A percentile compares a stretch with the other conserved stretches of the same genome.
These are phyloP conservation scores for Drosophila macrospina DNA, from an alignment of 2,888 invertebrate species.

Conservation along the genomic window DNA sequence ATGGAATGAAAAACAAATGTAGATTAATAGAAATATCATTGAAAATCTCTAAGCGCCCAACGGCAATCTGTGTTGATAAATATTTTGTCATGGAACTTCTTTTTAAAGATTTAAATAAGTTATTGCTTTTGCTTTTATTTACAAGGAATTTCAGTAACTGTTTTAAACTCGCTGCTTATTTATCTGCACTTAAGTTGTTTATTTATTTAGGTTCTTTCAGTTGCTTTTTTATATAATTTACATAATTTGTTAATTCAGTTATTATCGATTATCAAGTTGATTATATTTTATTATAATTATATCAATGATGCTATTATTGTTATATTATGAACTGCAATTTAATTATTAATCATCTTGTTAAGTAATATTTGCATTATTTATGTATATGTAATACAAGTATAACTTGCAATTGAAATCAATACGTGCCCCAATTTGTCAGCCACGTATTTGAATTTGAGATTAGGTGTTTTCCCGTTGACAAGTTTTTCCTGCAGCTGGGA, in stretches of 20 bases:
- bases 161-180: slow-evolving; percentile 2
- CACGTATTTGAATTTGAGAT: slow-evolving; percentile 36
- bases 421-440: slow-evolving; percentile 24
- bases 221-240: neutral
- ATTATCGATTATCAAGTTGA: no score
- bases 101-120: neutral
- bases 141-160: neutral
- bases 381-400: neutral
- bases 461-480: slow-evolving; percentile 28
- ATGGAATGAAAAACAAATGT: slow-evolving; percentile 8
- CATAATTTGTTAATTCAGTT: no score
- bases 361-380: neutral
- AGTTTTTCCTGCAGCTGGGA: slow-evolving; percentile 18
- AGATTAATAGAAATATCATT: slow-evolving; percentile 14
- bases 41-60: neutral
- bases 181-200: neutral
- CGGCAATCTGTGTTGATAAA: neutral
- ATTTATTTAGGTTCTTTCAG: neutral
- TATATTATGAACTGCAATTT: no score
- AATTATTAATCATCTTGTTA: no score
- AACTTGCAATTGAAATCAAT: slow-evolving; percentile 9
- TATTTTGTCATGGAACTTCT: neutral
- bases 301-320: no score
- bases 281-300: no score
- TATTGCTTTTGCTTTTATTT: neutral